Evolutionary conservation across 2,797 vertebrate species (phyloP), one percentile per base, ranked within the genome.

Genomic region (Morelia viridis): DNA sequence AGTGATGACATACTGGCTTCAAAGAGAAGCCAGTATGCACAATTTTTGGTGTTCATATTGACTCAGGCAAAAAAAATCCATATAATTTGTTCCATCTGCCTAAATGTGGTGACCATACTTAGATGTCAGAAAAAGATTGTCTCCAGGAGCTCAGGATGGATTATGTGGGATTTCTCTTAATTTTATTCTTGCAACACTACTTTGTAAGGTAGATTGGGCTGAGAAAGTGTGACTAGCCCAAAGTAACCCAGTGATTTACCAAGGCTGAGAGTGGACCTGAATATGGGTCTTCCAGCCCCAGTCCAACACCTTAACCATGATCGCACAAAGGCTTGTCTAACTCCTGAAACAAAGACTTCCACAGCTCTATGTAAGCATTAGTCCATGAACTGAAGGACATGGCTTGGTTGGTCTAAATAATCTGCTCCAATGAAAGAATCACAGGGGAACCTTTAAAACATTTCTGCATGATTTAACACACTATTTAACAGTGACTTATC

Each of bases 1-100:
- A 95, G 89, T 87, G 94, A 95, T 93, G 96, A 96, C 96, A 92
- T 94, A 96, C 94, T 91, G 62, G 56, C 92, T 93, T 95, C 96
- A 96, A 95, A 96, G 95, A 88, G 94, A 93, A 84, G 7, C 15
- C 0, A 0, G 15, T 13, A 89, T 0, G 10, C 90, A 89, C 88
- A 4, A 13, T 93, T 92, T 96, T 92, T 76, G 65, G 68, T 46
- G 58, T 62, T 91, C 91, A 87, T 1, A 0, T 0, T n/a, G 5
- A 90, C 90, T 91, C 12, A 0, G 85, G 89, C 35, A 85, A 90
- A 87, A 71, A 71, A 85, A 94, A 87, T 24, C 53, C 35, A 0
- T 91, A 96, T 92, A 87, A 24, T 92, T 93, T 87, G 92, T n/a
- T 95, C 92, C 91, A 89, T 89, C 85, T 96, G 90, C 89, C 71